These are phyloP conservation scores for Branchinecta lindahli DNA, from an alignment of 1,140 invertebrate species.

Conservation along the genomic window DNA sequence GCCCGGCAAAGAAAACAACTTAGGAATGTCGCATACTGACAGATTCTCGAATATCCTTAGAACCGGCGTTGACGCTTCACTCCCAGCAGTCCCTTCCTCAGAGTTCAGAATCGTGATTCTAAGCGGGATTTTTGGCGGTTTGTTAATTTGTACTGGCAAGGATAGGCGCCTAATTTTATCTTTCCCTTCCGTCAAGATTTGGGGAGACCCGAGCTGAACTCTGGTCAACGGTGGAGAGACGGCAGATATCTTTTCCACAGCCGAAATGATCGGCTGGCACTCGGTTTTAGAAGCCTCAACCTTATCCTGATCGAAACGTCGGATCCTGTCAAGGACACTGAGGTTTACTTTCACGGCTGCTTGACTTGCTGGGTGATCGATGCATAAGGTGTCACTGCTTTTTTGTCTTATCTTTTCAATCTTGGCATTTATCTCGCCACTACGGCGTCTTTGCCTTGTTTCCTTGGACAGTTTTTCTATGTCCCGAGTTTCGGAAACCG, in stretches of 20 bases:
- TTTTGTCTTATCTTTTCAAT: background rate
- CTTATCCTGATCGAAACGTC: too few species aligned
- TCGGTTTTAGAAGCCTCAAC: too few species aligned
- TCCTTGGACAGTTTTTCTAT: background rate
- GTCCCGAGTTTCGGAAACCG: too few species aligned
- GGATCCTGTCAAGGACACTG: too few species aligned
- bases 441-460: background rate
- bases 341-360: too few species aligned
- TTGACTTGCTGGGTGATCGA: too few species aligned
- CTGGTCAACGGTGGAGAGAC: too few species aligned
- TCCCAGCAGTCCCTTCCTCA: background rate
- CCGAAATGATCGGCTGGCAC: too few species aligned
- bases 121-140: background rate
- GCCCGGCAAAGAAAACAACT: background rate
- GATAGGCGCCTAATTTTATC: constrained; percentile 6
- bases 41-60: background rate
- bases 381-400: too few species aligned
- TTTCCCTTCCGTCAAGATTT: background rate
- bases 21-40: background rate
- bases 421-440: background rate
- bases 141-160: background rate
- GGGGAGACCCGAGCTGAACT: too few species aligned
- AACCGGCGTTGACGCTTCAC: background rate
- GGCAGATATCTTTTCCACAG: too few species aligned
- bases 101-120: background rate